Base-by-base conservation (phyloP, 2,113 vertebrate genomes). In the Fulmarus glacialis region DNA sequence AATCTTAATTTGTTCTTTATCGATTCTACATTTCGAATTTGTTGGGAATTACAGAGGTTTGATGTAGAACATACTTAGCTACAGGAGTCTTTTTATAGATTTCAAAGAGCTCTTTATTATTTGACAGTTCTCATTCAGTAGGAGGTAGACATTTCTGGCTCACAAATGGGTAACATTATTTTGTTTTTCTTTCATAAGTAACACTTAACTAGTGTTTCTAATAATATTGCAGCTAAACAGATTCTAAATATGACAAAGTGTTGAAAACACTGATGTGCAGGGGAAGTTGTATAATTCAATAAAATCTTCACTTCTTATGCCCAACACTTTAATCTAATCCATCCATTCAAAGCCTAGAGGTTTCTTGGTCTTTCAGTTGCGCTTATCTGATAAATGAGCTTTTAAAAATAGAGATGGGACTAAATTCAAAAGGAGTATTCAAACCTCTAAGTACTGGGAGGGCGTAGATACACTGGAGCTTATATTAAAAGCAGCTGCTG, bases 201-300 rank as follows among this genome's bases (percentile, higher is more conserved):
- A 94, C 89, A 95, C 85, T 96, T 97, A 82, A 81, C 73, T 97
- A 89, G 83, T 96, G 97, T 98, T 97, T 96, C 95, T 96, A 97
- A 94, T 95, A 93, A 96, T 93, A 92, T 96, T 97, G 86, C 90
- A 96, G 89, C 90, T 94, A 94, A 98, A 95, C 85, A 96, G 95
- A 91, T 94, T 96, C 94, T 93, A 97, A 96, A 96, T 97, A 92
- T 74, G 92, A 95, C 79, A 72, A 97, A 91, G 85, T 96, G 96
- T 97, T 97, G 97, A 95, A 89, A 96, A 96, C 87, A 95, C 64
- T 90, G 70, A 85, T 86, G 52, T 85, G 63, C 78, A 94, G 68
- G 75, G 83, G 88, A 98, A 95, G 70, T 92, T 91, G 83, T 96
- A 96, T 97, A 96, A 97, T 96, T 93, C 92, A 92, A 95, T 91